Evolutionary conservation across 2,797 vertebrate genomes (phyloP).

Genomic region (Nothura maculosa): DNA sequence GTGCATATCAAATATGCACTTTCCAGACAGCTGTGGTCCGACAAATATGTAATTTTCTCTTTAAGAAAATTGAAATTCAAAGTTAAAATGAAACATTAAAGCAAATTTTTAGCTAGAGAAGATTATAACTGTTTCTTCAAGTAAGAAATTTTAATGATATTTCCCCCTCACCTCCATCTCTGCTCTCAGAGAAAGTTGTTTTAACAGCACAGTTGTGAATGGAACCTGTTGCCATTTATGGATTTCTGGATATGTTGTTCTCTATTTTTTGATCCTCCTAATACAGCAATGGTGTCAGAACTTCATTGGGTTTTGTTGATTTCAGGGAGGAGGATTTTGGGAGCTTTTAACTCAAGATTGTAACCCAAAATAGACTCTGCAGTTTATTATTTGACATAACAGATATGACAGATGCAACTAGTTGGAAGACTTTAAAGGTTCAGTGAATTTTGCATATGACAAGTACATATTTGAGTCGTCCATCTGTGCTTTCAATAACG

Average conservation of each 20-base stretch:
- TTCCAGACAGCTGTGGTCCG: slow-evolving; percentile 56
- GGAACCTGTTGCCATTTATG: background rate
- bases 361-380: background rate
- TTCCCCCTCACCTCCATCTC: no score
- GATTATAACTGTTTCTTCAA: background rate
- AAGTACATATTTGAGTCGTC: background rate
- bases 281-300: background rate
- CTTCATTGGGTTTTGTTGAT: background rate
- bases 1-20: slow-evolving; percentile 50
- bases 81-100: slow-evolving; percentile 33
- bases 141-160: background rate
- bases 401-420: slow-evolving; percentile 39
- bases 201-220: background rate
- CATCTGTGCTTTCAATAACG: background rate
- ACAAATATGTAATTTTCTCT: slow-evolving; percentile 69
- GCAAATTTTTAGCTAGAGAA: background rate
- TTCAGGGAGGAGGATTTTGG: background rate
- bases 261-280: background rate
- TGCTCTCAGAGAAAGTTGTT: background rate
- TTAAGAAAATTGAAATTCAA: slow-evolving; percentile 71
- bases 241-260: background rate
- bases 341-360: background rate
- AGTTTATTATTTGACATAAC: slow-evolving; percentile 41
- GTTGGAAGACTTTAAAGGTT: slow-evolving; percentile 50
- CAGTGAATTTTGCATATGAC: slow-evolving; percentile 29